Conservation (phyloP, 2,888 invertebrate species). For the Chamaedrilus cognettii region DNA sequence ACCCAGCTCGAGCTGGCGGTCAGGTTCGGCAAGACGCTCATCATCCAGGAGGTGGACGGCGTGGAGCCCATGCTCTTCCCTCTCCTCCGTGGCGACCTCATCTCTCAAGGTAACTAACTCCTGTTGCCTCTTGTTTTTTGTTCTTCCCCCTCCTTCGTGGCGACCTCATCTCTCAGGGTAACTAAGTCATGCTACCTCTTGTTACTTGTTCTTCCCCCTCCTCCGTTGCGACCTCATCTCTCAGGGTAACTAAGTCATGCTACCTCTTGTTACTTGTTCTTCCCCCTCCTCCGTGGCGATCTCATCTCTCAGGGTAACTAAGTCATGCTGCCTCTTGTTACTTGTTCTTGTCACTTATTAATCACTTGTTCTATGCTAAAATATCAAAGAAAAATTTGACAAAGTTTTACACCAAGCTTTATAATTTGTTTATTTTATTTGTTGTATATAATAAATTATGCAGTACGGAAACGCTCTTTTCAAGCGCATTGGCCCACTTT, state of each 20-base stretch:
- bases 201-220: slow-evolving; percentile 68
- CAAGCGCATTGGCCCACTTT: no score
- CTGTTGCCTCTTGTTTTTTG: no score
- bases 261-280: no score
- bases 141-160: slow-evolving; percentile 69
- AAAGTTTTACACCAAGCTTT: no score
- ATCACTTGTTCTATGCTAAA: no score
- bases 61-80: slow-evolving; percentile 69
- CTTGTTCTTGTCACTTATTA: no score
- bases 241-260: slow-evolving; percentile 55
- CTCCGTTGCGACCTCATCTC: slow-evolving; percentile 68
- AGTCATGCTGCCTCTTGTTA: no score
- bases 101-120: slow-evolving; percentile 59
- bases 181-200: no score
- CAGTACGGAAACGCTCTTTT: no score
- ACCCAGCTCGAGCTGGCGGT: slow-evolving; percentile 62
- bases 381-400: no score
- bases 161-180: slow-evolving; percentile 65
- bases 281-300: slow-evolving; percentile 69
- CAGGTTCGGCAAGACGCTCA: slow-evolving; percentile 84
- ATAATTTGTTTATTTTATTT: no score
- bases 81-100: slow-evolving; percentile 68
- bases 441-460: no score
- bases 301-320: slow-evolving; percentile 62
- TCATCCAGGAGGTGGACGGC: slow-evolving; percentile 75